These are phyloP conservation scores for Zophobas atratus DNA, from an alignment of 1,140 invertebrate species.

Conservation along the genomic window DNA sequence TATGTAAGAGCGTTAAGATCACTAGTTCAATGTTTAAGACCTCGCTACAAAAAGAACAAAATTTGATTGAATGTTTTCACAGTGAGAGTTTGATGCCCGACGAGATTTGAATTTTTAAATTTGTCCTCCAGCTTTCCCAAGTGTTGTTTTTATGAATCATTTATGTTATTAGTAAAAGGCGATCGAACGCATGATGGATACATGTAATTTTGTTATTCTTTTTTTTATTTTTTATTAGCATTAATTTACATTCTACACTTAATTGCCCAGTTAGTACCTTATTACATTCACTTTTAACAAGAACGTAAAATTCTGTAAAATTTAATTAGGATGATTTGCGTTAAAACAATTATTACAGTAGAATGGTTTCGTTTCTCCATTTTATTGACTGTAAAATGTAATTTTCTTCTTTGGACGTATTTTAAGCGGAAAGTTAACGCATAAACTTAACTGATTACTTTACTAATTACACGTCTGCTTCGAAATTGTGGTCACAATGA, in stretches of 20 bases:
- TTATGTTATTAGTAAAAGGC: slow-evolving; percentile 25
- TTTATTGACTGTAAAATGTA: too few relatives aligned
- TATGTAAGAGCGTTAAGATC: slow-evolving; percentile 2
- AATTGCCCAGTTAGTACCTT: not conserved
- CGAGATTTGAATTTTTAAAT: not conserved
- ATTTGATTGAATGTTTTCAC: slow-evolving; percentile 7
- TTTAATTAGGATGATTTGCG: too few relatives aligned
- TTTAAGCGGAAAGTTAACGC: too few relatives aligned
- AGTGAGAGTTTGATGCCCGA: slow-evolving; percentile 21
- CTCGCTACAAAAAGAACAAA: slow-evolving; percentile 10
- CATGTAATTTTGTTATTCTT: not conserved
- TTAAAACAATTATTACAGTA: too few relatives aligned
- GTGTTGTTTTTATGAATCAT: slow-evolving; percentile 3
- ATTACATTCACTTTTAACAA: not conserved
- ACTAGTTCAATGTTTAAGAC: slow-evolving; percentile 25
- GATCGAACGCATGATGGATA: slow-evolving; percentile 5
- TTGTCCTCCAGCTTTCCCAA: slow-evolving; percentile 12
- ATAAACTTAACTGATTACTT: too few relatives aligned
- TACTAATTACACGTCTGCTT: too few relatives aligned
- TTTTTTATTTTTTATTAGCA: not conserved
- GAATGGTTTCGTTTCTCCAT: too few relatives aligned
- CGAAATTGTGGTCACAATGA: too few relatives aligned
- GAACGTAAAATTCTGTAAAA: too few relatives aligned
- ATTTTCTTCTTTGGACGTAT: too few relatives aligned
- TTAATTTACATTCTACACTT: slow-evolving; percentile 1